Evolutionary conservation across 1,140 invertebrate species (phyloP).

Genomic region (Phocides pigmalion): DNA sequence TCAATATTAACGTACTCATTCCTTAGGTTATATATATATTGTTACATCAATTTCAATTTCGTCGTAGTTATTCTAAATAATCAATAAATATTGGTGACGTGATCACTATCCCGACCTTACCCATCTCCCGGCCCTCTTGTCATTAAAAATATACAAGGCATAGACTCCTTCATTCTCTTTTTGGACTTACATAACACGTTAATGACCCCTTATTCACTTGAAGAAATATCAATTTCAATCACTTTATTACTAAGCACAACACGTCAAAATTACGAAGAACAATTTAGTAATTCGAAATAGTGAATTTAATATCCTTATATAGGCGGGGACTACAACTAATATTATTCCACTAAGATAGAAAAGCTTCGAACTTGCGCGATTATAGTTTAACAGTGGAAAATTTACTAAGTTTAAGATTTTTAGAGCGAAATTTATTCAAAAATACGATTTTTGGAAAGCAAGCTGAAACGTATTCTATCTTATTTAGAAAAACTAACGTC

Average conservation of each 20-base stretch:
- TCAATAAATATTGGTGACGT: too few relatives aligned
- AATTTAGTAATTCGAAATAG: conserved; percentile 13
- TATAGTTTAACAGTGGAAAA: background rate
- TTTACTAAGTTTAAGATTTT: conserved; percentile 5
- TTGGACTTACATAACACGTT: too few relatives aligned
- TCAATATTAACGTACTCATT: too few relatives aligned
- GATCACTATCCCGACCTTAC: too few relatives aligned
- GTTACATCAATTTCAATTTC: too few relatives aligned
- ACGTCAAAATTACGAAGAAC: background rate
- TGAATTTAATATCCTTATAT: conserved; percentile 27
- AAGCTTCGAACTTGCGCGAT: conserved; percentile 61
- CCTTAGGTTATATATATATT: too few relatives aligned
- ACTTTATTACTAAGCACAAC: background rate
- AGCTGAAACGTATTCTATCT: conserved; percentile 66
- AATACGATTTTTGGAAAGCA: conserved; percentile 42
- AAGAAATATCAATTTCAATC: background rate
- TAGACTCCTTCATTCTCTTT: too few relatives aligned
- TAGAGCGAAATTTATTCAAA: conserved; percentile 36
- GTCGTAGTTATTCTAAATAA: too few relatives aligned
- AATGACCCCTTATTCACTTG: too few relatives aligned
- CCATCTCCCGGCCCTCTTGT: too few relatives aligned
- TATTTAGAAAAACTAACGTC: conserved; percentile 70
- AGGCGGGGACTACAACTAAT: conserved; percentile 51
- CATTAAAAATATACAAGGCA: too few relatives aligned
- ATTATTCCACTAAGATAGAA: conserved; percentile 58